phyloP scores from a whole-genome alignment of 2,888 invertebrate genomes.

The Ophonus ardosiacus region DNA sequence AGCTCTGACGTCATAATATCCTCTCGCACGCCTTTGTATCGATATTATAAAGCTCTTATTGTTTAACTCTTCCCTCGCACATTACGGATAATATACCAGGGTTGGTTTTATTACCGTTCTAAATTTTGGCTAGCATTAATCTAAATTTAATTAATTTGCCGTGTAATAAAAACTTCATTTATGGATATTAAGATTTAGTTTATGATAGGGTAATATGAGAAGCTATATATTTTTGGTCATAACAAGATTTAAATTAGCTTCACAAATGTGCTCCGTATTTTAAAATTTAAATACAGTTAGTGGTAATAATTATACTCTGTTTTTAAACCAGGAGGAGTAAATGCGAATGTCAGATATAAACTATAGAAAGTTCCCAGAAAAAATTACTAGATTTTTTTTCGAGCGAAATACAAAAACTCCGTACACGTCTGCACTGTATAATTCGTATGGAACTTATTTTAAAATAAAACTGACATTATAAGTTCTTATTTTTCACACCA shows the following conservation, averaged over 20 bases:
- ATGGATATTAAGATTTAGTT: background rate
- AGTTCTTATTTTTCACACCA: no score
- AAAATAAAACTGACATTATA: no score
- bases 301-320: no score
- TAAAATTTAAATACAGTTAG: no score
- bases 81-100: background rate
- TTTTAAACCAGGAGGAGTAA: no score
- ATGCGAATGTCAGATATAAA: no score
- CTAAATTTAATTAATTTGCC: background rate
- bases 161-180: background rate
- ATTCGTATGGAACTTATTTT: no score
- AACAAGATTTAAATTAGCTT: background rate
- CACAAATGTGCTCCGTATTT: no score
- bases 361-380: no score
- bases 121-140: background rate
- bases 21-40: background rate
- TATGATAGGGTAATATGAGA: background rate
- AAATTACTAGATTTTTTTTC: no score
- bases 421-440: no score
- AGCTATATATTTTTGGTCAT: background rate
- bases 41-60: background rate
- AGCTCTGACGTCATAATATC: constrained; percentile 4
- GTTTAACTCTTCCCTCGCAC: background rate
- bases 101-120: background rate
- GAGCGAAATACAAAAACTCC: no score